These are phyloP conservation scores for Conus ventricosus DNA, from an alignment of 1,140 invertebrate species.

Conservation along the genomic window DNA sequence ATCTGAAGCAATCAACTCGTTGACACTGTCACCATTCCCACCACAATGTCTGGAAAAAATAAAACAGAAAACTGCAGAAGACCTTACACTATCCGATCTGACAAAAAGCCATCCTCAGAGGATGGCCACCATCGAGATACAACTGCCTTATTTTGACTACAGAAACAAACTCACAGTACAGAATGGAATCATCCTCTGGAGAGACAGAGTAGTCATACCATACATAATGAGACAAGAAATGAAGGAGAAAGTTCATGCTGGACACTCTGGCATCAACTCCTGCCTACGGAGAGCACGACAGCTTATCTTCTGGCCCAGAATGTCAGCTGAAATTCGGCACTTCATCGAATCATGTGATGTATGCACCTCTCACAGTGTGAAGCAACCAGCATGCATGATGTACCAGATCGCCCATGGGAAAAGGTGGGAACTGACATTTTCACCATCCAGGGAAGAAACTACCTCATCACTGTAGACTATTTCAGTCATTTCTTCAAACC, in stretches of 20 bases:
- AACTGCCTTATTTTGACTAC: slow-evolving; percentile 34
- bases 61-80: slow-evolving; percentile 11
- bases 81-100: background rate
- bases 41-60: slow-evolving; percentile 8
- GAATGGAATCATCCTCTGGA: slow-evolving; percentile 51
- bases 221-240: slow-evolving; percentile 37
- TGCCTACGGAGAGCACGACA: slow-evolving; percentile 49
- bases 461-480: slow-evolving; percentile 44
- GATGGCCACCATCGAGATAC: slow-evolving; percentile 31
- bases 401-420: slow-evolving; percentile 48
- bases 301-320: too few species aligned
- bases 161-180: slow-evolving; percentile 49
- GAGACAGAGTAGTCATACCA: slow-evolving; percentile 48
- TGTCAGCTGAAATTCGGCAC: slow-evolving; percentile 47
- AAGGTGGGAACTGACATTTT: slow-evolving; percentile 45
- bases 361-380: slow-evolving; percentile 26
- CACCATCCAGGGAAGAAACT: too few species aligned
- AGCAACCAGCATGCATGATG: slow-evolving; percentile 40
- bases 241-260: slow-evolving; percentile 37
- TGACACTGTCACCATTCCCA: background rate
- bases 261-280: slow-evolving; percentile 49
- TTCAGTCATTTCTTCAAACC: slow-evolving; percentile 29
- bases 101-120: slow-evolving; percentile 6
- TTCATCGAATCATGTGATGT: slow-evolving; percentile 43
- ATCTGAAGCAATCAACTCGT: background rate